Percentiles rank a stretch among this genome's conserved stretches.
These are phyloP conservation scores for Orchestes rusci DNA, from an alignment of 2,888 invertebrate species.

Conservation along the genomic window DNA sequence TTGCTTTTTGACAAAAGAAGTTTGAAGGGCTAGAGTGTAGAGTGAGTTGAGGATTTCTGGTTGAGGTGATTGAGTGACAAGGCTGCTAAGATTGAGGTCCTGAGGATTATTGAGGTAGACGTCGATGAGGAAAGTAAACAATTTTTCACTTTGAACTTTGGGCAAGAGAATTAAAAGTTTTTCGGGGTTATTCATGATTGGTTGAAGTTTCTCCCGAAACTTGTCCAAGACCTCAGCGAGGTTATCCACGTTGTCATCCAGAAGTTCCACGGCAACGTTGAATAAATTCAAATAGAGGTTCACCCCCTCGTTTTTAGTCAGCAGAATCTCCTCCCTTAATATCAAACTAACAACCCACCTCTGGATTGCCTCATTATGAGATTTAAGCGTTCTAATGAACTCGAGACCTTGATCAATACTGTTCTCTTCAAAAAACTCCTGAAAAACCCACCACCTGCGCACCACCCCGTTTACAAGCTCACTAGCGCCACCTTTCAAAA, in stretches of 20 bases:
- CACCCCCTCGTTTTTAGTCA: conserved; percentile 15
- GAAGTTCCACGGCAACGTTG: too few relatives aligned
- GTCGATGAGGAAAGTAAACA: conserved; percentile 31
- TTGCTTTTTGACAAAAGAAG: conserved; percentile 26
- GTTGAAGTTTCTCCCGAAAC: too few relatives aligned
- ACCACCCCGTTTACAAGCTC: too few relatives aligned
- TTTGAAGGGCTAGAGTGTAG: conserved; percentile 26
- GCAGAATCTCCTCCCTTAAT: conserved; percentile 4
- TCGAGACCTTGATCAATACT: conserved; percentile 16
- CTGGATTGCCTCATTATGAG: conserved; percentile 6
- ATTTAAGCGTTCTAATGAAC: not conserved
- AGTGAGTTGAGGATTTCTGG: conserved; percentile 23
- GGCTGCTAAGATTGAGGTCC: conserved; percentile 10
- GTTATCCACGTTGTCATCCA: too few relatives aligned
- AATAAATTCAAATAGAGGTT: conserved; percentile 30
- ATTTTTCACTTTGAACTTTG: conserved; percentile 20
- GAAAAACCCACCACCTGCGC: conserved; percentile 31
- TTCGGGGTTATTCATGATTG: too few relatives aligned
- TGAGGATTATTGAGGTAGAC: conserved; percentile 25
- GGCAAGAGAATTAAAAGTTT: conserved; percentile 29
- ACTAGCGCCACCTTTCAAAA: too few relatives aligned
- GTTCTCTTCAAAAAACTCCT: conserved; percentile 28
- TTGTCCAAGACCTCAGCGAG: too few relatives aligned
- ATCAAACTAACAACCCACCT: conserved; percentile 15
- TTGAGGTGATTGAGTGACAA: conserved; percentile 14